phyloP scores from a whole-genome alignment of 2,797 vertebrate genomes.

The Phoebastria nigripes region DNA sequence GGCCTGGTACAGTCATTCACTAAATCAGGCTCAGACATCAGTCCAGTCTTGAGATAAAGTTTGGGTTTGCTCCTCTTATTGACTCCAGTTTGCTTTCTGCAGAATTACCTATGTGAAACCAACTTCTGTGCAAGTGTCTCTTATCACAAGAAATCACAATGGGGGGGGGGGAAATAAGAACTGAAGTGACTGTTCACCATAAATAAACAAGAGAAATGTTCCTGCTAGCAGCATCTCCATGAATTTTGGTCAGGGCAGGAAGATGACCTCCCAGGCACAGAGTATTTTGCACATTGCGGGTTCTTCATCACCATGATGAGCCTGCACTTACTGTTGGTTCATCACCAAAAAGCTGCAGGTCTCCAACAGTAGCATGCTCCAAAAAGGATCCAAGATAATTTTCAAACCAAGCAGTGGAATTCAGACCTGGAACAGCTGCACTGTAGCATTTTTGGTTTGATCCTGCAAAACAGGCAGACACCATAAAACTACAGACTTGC shows the following conservation, averaged over 20 bases:
- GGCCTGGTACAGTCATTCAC: neutral
- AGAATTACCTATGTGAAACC: neutral
- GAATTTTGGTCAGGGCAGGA: neutral
- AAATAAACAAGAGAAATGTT: neutral
- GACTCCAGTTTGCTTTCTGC: neutral
- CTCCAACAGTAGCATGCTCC: slow-evolving; percentile 13
- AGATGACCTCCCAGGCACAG: neutral
- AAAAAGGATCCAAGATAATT: slow-evolving; percentile 46
- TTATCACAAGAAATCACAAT: neutral
- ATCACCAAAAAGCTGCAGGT: slow-evolving; percentile 53
- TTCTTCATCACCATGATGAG: neutral
- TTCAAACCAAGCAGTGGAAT: slow-evolving; percentile 46
- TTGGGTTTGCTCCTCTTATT: neutral
- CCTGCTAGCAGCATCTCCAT: neutral
- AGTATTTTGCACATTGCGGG: neutral
- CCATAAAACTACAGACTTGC: neutral
- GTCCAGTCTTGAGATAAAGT: neutral
- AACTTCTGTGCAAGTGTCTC: neutral
- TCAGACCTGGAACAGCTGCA: neutral
- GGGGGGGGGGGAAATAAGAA: neutral
- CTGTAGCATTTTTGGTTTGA: slow-evolving; percentile 13
- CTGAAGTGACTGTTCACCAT: neutral
- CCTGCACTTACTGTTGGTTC: slow-evolving; percentile 32
- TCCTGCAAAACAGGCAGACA: neutral
- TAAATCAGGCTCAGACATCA: neutral